Evolutionary conservation across 2,113 vertebrate genomes (phyloP), one percentile per base, ranked within the genome.

Genomic region (Plecturocebus donacophilus): DNA sequence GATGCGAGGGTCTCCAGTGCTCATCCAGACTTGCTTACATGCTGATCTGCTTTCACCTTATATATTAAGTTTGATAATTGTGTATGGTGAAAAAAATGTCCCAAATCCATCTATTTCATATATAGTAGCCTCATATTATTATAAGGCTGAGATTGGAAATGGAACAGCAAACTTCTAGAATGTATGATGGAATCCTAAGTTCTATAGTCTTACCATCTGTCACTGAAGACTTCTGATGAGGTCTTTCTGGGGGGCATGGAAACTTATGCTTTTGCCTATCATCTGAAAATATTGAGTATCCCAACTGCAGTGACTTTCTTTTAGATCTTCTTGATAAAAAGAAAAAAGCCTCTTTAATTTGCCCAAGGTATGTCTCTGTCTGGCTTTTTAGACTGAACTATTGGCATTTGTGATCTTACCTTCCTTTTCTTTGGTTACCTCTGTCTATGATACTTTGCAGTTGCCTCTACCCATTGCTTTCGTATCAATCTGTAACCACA

Each of bases 391-490:
- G 30, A 16, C 17, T 38, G 30, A 45, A 45, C 20, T 6, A 16
- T 20, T 49, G 25, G 21, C 11, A 14, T 45, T 14, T 82, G 40
- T 23, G 23, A 27, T 42, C 47, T 32, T 52, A 32, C 38, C 83
- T 13, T 58, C 10, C 11, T 19, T 40, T 14, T 79, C 10, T 70
- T 75, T 58, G 35, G 10, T 77, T 35, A 17, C 12, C 10, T 42
- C 40, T 16, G 0, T 32, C 75, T 20, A 49, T 64, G 19, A 73
- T 49, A 2, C 13, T 56, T 3, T 23, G 16, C 0, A 1, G 10
- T 17, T 49, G 4, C 7, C 2, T 38, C 52, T 52, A 11, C 6
- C 25, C 52, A 12, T 16, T 17, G 35, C 6, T 71, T 6, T 2
- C 40, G 42, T 2, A 27, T 42, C 52, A 38, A 25, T 42, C 38